These are phyloP conservation scores for Tipula vernalis DNA, from an alignment of 2,888 invertebrate genomes.

Conservation along the genomic window DNA sequence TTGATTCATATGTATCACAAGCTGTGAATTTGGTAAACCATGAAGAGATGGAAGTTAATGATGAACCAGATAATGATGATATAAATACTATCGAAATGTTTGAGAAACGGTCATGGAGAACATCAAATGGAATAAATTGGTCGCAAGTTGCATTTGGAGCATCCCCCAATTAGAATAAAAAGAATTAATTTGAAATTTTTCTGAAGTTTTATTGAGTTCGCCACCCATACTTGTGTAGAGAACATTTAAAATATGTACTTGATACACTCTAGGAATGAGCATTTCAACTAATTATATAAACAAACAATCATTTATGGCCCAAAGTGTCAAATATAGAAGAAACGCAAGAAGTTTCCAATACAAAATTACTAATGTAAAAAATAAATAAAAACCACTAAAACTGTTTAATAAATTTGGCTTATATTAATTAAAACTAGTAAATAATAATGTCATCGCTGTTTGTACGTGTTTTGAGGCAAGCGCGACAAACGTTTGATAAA, in stretches of 20 bases:
- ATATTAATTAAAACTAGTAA: not conserved
- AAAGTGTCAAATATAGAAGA: not conserved
- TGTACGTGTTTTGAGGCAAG: constrained; percentile 54
- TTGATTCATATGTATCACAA: not conserved
- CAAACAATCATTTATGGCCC: not conserved
- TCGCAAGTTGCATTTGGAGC: not conserved
- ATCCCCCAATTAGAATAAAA: not conserved
- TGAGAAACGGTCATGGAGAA: not conserved
- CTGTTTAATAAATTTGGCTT: not conserved
- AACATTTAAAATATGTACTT: not conserved
- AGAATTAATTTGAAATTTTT: not conserved
- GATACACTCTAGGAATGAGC: not conserved
- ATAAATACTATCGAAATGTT: not conserved
- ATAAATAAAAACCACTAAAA: not conserved
- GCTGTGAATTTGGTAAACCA: not conserved
- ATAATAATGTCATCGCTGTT: constrained; percentile 43
- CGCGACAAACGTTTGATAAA: constrained; percentile 55
- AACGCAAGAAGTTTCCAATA: not conserved
- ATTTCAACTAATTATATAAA: not conserved
- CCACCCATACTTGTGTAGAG: not conserved
- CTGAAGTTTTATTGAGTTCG: not conserved
- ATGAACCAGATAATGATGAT: not conserved
- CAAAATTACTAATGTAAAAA: not conserved
- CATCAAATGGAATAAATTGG: not conserved
- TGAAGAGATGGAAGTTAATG: not conserved